A percentile compares a stretch with the other conserved stretches of the same genome.
These are phyloP conservation scores for Luscinia luscinia DNA, from an alignment of 2,797 vertebrate genomes.

Conservation along the genomic window DNA sequence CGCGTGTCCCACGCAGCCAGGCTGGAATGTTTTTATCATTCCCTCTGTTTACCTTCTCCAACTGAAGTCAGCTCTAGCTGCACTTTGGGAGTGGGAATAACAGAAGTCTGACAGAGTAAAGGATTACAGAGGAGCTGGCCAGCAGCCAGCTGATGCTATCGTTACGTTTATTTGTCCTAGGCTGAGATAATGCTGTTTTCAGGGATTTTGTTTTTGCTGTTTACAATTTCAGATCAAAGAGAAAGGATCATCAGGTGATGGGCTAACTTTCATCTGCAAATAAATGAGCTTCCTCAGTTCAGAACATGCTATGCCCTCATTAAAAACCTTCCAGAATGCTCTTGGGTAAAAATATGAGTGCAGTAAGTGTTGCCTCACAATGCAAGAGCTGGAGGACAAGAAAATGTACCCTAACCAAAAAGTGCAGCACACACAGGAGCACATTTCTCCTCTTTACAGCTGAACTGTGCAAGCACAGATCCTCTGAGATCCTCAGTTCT, in stretches of 20 bases:
- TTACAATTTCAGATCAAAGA: slow-evolving; percentile 89
- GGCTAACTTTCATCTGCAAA: slow-evolving; percentile 80
- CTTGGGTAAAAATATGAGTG: background rate
- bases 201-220: slow-evolving; percentile 60
- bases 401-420: background rate
- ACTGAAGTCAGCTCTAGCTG: slow-evolving; percentile 72
- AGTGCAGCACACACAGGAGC: accelerated
- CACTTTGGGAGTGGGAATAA: slow-evolving; percentile 77
- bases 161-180: slow-evolving; percentile 78
- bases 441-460: background rate
- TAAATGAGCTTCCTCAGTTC: slow-evolving; percentile 74
- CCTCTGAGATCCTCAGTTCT: background rate
- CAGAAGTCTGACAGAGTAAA: slow-evolving; percentile 65
- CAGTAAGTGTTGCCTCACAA: background rate
- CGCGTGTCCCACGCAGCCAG: background rate
- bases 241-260: slow-evolving; percentile 77
- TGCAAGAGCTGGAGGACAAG: background rate
- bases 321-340: background rate
- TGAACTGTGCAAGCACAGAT: background rate
- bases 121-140: slow-evolving; percentile 82
- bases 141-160: slow-evolving; percentile 84
- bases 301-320: background rate
- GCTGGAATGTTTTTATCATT: slow-evolving; percentile 57
- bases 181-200: slow-evolving; percentile 76
- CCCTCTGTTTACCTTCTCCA: slow-evolving; percentile 79